These are phyloP conservation scores for Platynereis dumerilii DNA, from an alignment of 2,888 invertebrate genomes.

Conservation along the genomic window DNA sequence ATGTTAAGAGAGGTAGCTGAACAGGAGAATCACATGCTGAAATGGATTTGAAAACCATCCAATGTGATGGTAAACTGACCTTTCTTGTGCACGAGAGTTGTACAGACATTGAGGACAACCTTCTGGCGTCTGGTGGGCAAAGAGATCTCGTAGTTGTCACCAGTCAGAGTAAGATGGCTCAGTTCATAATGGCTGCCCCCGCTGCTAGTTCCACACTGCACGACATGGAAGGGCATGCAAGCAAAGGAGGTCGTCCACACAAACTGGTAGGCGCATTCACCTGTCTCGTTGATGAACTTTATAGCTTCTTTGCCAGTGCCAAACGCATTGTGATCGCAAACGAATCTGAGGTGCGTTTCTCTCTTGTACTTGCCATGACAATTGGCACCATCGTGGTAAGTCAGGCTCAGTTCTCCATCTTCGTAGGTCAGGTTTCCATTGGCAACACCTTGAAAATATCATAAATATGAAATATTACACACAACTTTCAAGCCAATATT, in stretches of 20 bases:
- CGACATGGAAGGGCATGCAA: slow-evolving; percentile 46
- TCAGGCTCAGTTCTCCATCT: slow-evolving; percentile 55
- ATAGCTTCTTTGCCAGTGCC: slow-evolving; percentile 39
- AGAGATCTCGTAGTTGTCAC: slow-evolving; percentile 44
- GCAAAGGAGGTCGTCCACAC: slow-evolving; percentile 49
- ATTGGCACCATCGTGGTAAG: slow-evolving; percentile 50
- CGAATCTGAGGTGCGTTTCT: slow-evolving; percentile 50
- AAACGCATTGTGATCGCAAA: slow-evolving; percentile 48
- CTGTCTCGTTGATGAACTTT: slow-evolving; percentile 42
- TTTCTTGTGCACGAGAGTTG: slow-evolving; percentile 48
- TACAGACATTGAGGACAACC: slow-evolving; percentile 52
- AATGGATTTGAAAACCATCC: no score
- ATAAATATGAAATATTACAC: no score
- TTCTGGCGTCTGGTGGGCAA: slow-evolving; percentile 30
- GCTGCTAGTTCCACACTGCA: slow-evolving; percentile 38
- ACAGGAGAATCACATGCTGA: no score
- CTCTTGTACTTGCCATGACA: slow-evolving; percentile 42
- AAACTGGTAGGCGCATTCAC: slow-evolving; percentile 50
- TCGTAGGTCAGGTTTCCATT: slow-evolving; percentile 48
- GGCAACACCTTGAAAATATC: slow-evolving; percentile 45
- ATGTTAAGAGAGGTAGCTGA: no score
- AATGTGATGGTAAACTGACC: no score
- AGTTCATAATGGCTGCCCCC: slow-evolving; percentile 42
- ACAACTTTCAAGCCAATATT: no score
- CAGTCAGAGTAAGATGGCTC: slow-evolving; percentile 38